Evolutionary conservation across 1,140 invertebrate genomes (phyloP), one percentile per base, ranked within the genome.

Genomic region (Dreissena polymorpha): DNA sequence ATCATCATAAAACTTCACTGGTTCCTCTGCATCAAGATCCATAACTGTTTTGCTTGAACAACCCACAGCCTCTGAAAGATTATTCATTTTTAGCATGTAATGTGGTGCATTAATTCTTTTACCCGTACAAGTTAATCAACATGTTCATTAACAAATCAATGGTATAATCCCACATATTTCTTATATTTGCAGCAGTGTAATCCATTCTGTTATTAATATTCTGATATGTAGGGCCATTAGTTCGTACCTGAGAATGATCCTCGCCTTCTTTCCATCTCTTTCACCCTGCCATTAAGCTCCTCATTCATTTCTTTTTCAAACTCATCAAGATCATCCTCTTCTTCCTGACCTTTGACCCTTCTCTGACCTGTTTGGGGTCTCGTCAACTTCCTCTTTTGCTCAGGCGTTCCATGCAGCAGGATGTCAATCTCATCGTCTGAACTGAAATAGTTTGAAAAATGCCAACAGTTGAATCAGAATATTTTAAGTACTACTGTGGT

Each of bases 1-100:
- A 69, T 92, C 91, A 88, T 94, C 92, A 85, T 94, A 94, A 69
- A 87, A 88, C 50, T 88, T 79, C 23, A 89, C 65, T 50, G 67
- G 70, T 64, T 86, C 71, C 16, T 76, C 84, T 25, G 25, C 63
- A 10, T 64, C 23, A 7, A 49, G 21, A 6, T 18, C 53, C 53
- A 73, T 72, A 60, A 51, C 49, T 67, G 13, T 55, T 69, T 60
- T 21, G n/a, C 68, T 55, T 18, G 51, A 55, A 60, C 51, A 75
- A 50, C 76, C 53, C 57, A 23, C 57, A 65, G 25, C 50, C n/a
- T 83, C 55, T 65, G 39, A 57, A 82, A 64, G 16, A 63, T 14
- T 13, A 57, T 39, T 39, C 2, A 5, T 39, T 39, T 39, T 39
- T 8, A 39, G 39, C 8, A 39, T 39, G 3, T 5, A 16, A 68